Conservation (phyloP, 1,140 invertebrate genomes). For the Penaeus chinensis region DNA sequence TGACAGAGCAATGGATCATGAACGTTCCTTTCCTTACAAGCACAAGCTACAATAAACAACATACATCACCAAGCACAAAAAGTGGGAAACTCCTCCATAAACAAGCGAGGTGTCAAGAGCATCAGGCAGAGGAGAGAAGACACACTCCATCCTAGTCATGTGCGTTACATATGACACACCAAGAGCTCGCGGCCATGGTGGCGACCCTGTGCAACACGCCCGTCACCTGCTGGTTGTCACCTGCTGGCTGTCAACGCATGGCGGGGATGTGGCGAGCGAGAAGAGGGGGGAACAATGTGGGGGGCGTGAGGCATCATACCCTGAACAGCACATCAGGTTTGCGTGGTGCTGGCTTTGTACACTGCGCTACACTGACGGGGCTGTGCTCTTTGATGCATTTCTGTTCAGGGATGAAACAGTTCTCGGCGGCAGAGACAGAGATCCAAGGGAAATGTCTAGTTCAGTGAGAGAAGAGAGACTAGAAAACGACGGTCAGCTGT, state of each 20-base stretch:
- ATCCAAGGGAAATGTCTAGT: background rate
- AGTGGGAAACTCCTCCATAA: background rate
- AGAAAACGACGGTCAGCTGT: background rate
- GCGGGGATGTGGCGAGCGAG: background rate
- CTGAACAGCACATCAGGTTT: too few relatives aligned
- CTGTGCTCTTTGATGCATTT: too few relatives aligned
- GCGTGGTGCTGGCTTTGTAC: too few relatives aligned
- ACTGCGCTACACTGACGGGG: too few relatives aligned
- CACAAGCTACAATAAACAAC: background rate
- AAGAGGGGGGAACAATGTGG: background rate
- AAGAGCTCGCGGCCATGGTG: too few relatives aligned
- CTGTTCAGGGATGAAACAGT: too few relatives aligned
- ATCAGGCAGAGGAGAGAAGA: too few relatives aligned
- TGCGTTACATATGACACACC: too few relatives aligned
- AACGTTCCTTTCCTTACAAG: background rate
- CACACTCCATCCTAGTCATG: too few relatives aligned
- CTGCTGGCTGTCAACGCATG: background rate
- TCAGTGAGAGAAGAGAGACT: background rate
- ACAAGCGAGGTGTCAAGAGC: background rate
- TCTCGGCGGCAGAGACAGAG: background rate
- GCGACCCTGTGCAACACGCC: too few relatives aligned
- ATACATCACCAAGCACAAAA: background rate
- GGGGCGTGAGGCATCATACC: background rate
- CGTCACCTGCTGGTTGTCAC: too few relatives aligned
- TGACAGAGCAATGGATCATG: too few relatives aligned